phyloP scores from a whole-genome alignment of 2,113 vertebrate genomes.

The Prolemur simus region DNA sequence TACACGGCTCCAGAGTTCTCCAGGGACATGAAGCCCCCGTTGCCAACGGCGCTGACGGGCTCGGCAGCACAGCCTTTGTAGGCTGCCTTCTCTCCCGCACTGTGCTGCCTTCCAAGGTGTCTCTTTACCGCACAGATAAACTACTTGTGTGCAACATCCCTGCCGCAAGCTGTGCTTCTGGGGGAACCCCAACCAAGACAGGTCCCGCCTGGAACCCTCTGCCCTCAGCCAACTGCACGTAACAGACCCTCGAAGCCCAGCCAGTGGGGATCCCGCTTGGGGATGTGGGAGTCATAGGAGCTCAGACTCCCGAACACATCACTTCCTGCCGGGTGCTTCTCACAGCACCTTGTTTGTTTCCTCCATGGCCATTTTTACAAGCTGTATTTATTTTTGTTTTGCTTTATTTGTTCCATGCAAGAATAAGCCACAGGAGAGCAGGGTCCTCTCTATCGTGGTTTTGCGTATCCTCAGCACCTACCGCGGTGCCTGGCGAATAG shows the following conservation, averaged over 20 bases:
- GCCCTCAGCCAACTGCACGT: not conserved
- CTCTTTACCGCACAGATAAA: not conserved
- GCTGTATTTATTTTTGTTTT: not conserved
- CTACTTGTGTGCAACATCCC: not conserved
- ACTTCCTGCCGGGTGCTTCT: not conserved
- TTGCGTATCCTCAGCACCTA: not conserved
- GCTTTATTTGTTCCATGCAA: not conserved
- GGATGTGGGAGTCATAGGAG: too few species aligned
- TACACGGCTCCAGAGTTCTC: not conserved
- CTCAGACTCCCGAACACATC: not conserved
- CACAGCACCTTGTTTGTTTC: not conserved
- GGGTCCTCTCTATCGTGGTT: not conserved
- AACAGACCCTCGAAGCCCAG: not conserved
- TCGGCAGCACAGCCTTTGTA: not conserved
- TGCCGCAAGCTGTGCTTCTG: not conserved
- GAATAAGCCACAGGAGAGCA: not conserved
- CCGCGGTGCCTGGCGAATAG: not conserved
- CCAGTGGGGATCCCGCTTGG: not conserved
- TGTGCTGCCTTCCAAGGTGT: too few species aligned
- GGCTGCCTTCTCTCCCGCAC: not conserved
- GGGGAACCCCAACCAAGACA: not conserved
- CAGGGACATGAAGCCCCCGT: not conserved
- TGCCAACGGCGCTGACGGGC: not conserved
- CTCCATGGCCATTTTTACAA: not conserved
- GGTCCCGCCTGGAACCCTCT: not conserved